Base-by-base conservation (phyloP, 1,140 invertebrate species). In the Neotoxoptera formosana region DNA sequence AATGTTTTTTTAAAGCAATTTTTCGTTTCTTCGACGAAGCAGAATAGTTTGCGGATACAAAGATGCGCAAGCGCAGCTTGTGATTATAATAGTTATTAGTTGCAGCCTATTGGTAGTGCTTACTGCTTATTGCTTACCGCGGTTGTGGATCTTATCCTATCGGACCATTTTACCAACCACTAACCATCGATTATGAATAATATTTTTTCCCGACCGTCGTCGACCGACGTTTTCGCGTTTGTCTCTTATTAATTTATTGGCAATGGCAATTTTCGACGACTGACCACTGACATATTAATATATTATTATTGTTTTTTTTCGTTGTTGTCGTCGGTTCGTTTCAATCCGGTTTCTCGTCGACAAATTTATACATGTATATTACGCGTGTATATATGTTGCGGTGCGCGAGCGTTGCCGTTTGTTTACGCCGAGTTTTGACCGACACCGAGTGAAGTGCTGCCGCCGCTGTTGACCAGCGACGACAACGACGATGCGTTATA, bases 111-210 rank as follows among this genome's bases (percentile, higher is more conserved):
- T 84, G 36, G 34, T 41, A 84, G 83, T 84, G 21, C 11, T 17
- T 51, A n/a, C 7, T 47, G 25, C 7, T 41, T 41, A 41, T 41
- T 45, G 41, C 67, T 81, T 91, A 92, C 91, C 91, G n/a, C 21
- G 91, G 91, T 92, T 47, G n/a, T 23, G 3, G 20, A 51, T 45
- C 90, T 84, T 92, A 92, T 81, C 67, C 67, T 11, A 36, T 81
- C 21, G 60, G 47, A 51, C 91, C 41, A 92, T 92, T 92, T 91
- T 92, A 48, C 91, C n/a, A 92, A 92, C 91, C 91, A 92, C 91
- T 92, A 36, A 84, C 76, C 91, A 92, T 92, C 91, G 91, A 92
- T 92, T 92, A 83, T 53, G 47, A 47, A 91, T 76, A 76, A 76
- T n/a, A 76, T 76, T 76, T 91, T 92, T 91, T 92, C 20, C 47